Conservation (phyloP, 1,140 invertebrate species). For the Pseudomyrmex flavicornis region DNA sequence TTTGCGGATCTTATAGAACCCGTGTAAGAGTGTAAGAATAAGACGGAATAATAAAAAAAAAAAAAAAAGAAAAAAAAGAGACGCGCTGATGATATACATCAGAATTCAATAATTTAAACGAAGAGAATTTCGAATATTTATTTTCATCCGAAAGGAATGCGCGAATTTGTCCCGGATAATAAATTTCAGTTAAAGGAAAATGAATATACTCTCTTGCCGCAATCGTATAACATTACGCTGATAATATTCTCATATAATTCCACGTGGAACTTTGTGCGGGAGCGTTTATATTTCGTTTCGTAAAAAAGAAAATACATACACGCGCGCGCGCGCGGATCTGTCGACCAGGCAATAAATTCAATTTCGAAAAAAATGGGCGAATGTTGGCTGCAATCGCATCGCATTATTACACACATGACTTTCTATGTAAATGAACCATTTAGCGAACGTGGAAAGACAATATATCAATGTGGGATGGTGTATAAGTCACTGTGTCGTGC, state of each 20-base stretch:
- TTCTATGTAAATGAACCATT: constrained; percentile 21
- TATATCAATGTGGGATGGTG: not conserved
- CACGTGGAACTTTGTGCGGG: not conserved
- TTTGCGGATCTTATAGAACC: not conserved
- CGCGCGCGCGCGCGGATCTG: not conserved
- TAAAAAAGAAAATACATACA: not conserved
- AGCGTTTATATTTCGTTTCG: not conserved
- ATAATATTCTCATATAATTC: constrained; percentile 18
- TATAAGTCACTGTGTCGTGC: constrained; percentile 5
- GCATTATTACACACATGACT: not conserved
- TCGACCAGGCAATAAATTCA: constrained; percentile 25
- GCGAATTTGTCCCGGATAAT: not conserved
- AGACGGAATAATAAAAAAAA: not conserved
- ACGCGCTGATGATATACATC: not conserved
- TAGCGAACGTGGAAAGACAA: constrained; percentile 1
- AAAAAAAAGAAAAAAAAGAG: not conserved
- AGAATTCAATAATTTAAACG: constrained; percentile 12
- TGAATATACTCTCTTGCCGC: not conserved
- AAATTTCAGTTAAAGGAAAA: not conserved
- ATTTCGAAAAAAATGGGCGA: not conserved
- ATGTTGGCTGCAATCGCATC: not conserved
- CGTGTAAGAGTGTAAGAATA: not conserved
- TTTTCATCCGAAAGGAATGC: not conserved
- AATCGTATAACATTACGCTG: not conserved
- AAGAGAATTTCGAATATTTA: not conserved